These are phyloP conservation scores for Apantesis nais DNA, from an alignment of 2,888 invertebrate genomes.

Conservation along the genomic window DNA sequence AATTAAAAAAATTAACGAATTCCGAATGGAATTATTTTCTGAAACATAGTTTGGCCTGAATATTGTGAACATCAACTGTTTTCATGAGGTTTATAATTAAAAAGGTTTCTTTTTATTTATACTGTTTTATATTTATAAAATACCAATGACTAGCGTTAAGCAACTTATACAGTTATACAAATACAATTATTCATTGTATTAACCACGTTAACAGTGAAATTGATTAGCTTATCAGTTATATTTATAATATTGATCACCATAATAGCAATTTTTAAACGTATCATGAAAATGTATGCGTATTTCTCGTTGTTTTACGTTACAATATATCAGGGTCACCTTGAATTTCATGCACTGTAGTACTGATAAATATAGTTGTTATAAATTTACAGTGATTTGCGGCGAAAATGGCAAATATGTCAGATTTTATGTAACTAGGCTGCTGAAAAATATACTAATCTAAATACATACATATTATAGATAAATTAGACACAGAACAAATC, in stretches of 20 bases:
- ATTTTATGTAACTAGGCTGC: neutral
- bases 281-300: neutral
- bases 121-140: neutral
- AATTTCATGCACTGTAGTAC: slow-evolving; percentile 4
- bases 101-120: neutral
- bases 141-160: neutral
- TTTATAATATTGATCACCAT: neutral
- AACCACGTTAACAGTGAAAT: neutral
- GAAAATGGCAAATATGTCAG: neutral
- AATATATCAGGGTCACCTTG: slow-evolving; percentile 9
- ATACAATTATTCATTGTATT: neutral
- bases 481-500: neutral
- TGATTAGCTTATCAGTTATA: neutral
- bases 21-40: neutral
- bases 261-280: neutral
- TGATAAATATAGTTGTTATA: neutral
- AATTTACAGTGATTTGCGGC: slow-evolving; percentile 1
- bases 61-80: neutral
- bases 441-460: neutral
- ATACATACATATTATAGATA: neutral
- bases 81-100: neutral
- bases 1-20: neutral
- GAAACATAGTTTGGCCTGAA: neutral
- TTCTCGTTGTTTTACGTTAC: slow-evolving; percentile 2
- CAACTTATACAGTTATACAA: neutral